These are phyloP conservation scores for Microdon myrmicae DNA, from an alignment of 2,888 invertebrate species.

Conservation along the genomic window DNA sequence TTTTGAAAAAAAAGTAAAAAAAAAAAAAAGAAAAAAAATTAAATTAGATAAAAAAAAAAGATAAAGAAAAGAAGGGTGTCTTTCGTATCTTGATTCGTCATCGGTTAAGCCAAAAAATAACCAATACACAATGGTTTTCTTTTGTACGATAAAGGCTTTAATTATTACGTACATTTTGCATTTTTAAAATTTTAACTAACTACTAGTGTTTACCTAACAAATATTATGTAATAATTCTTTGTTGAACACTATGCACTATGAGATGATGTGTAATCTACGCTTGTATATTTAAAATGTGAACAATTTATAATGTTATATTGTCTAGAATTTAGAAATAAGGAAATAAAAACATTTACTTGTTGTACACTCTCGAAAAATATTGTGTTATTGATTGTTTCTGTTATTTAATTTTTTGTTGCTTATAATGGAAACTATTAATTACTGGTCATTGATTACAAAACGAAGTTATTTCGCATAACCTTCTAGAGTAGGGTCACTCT, in stretches of 20 bases:
- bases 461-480: too few species aligned
- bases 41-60: too few species aligned
- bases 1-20: too few species aligned
- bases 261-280: too few species aligned
- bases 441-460: too few species aligned
- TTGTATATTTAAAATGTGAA: conserved; percentile 32
- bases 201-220: too few species aligned
- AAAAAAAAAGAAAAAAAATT: too few species aligned
- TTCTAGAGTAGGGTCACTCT: too few species aligned
- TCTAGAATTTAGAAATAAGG: conserved; percentile 34
- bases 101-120: conserved; percentile 16
- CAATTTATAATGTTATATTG: conserved; percentile 32
- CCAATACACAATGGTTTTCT: conserved; percentile 12
- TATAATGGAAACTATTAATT: neutral
- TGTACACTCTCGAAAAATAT: conserved; percentile 31
- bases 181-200: conserved; percentile 37
- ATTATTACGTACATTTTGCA: conserved; percentile 37
- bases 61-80: too few species aligned
- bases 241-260: too few species aligned
- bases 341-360: conserved; percentile 42
- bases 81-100: conserved; percentile 4
- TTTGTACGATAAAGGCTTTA: conserved; percentile 28
- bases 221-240: too few species aligned
- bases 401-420: neutral
- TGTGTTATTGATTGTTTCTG: conserved; percentile 14